Percentiles rank a stretch among this genome's conserved stretches.
Conservation (phyloP, 2,797 vertebrate genomes). For the Carduelis carduelis region DNA sequence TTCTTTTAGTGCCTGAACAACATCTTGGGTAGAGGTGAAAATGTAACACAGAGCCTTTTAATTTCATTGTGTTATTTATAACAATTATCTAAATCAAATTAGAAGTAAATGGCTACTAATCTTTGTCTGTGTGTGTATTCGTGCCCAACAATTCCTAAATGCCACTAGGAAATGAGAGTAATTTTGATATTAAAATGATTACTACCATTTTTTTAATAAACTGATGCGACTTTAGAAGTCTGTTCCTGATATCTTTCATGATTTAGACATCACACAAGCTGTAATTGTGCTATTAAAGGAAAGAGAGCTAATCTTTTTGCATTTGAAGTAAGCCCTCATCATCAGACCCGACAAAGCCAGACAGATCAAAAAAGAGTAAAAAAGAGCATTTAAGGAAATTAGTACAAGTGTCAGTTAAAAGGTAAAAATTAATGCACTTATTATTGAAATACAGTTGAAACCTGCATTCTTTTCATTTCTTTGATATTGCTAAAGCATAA, state of each 20-base stretch:
- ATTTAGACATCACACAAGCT: slow-evolving; percentile 78
- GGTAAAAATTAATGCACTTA: slow-evolving; percentile 82
- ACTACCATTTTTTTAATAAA: slow-evolving; percentile 77
- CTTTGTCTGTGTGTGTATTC: background rate
- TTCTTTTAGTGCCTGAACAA: background rate
- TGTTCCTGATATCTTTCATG: slow-evolving; percentile 77
- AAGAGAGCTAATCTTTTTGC: slow-evolving; percentile 80
- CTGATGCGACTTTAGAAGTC: slow-evolving; percentile 74
- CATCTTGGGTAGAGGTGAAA: slow-evolving; percentile 7
- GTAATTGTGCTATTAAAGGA: slow-evolving; percentile 79
- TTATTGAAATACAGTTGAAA: slow-evolving; percentile 82
- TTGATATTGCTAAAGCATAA: slow-evolving; percentile 78
- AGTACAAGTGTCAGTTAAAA: slow-evolving; percentile 84
- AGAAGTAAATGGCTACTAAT: slow-evolving; percentile 38
- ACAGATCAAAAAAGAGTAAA: slow-evolving; percentile 82
- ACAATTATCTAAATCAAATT: slow-evolving; percentile 57
- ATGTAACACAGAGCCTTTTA: slow-evolving; percentile 9
- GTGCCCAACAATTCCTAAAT: slow-evolving; percentile 61
- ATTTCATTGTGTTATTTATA: slow-evolving; percentile 64
- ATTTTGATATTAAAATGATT: slow-evolving; percentile 80
- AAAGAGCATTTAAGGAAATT: slow-evolving; percentile 82
- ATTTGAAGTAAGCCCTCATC: slow-evolving; percentile 82
- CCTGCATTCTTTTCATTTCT: slow-evolving; percentile 80
- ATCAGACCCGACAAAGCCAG: slow-evolving; percentile 78
- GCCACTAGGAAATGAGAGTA: slow-evolving; percentile 69